Evolutionary conservation across 2,888 invertebrate species (phyloP), one percentile per base, ranked within the genome.

Genomic region (Watsonalla binaria): DNA sequence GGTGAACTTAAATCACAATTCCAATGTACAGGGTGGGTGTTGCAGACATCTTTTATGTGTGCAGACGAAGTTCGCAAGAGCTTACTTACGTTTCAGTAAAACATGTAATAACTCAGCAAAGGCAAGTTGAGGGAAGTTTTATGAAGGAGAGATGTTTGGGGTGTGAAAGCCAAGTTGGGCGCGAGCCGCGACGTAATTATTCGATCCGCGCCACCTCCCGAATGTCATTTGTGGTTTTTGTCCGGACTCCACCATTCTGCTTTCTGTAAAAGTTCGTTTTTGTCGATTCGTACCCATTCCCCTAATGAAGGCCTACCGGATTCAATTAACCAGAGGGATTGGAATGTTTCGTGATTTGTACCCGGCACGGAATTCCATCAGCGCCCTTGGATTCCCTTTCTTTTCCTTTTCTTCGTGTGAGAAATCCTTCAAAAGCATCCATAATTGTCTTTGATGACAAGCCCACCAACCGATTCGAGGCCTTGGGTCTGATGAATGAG

Each of bases 271-370:
- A 86, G 81, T 85, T 83, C 78, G 82, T 84, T 86, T 81, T 84
- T 84, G 84, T 76, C 73, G 76, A 74, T 72, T 70, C 72, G 70
- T 71, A 60, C 71, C 73, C 76, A 72, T 75, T 76, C 74, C 68
- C 75, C 75, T 89, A 89, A 89, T 89, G 86, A 87, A 86, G 86
- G 87, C 82, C 83, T 84, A 82, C 84, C 78, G 85, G 80, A 86
- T 88, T 88, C 88, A 86, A 88, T 89, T 89, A 88, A 85, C 82
- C 78, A 76, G 70, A 76, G 83, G 79, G 80, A 83, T 82, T 75
- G 85, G 84, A 86, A 87, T 87, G 86, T 84, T 86, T 85, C 83
- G 86, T 85, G 85, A 86, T 86, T 86, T 86, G 82, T 84, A 76
- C 81, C 70, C 74, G 70, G 75, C 74, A 74, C 78, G 78, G 76